Percentiles rank a stretch among this genome's conserved stretches.
Evolutionary conservation across 2,797 vertebrate genomes (phyloP).

Genomic region (Crocidura indochinensis): DNA sequence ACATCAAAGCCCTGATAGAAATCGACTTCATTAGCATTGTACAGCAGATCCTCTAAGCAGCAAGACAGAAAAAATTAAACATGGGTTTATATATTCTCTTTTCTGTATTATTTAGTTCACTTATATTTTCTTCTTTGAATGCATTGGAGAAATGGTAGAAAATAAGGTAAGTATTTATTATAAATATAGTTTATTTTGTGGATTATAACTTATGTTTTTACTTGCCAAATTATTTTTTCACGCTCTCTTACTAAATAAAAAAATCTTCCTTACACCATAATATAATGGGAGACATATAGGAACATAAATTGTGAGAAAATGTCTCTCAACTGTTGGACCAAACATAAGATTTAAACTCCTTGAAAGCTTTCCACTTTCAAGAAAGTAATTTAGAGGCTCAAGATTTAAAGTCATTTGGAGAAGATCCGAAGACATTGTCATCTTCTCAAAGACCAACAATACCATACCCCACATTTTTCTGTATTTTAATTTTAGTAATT

Average conservation of each 20-base stretch:
- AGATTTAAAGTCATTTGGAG: neutral
- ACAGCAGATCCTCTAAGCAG: neutral
- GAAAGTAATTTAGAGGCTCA: neutral
- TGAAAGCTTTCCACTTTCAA: neutral
- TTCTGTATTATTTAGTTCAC: neutral
- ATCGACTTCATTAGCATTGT: neutral
- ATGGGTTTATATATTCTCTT: slow-evolving; percentile 18
- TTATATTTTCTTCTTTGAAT: slow-evolving; percentile 45
- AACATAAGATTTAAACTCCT: neutral
- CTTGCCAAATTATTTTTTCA: neutral
- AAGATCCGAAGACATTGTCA: neutral
- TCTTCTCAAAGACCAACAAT: neutral
- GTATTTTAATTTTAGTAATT: slow-evolving; percentile 35
- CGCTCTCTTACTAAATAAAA: neutral
- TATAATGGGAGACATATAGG: neutral
- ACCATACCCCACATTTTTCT: slow-evolving; percentile 9
- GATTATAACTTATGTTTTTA: neutral
- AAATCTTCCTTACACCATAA: slow-evolving; percentile 33
- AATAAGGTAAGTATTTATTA: neutral
- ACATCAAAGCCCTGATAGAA: slow-evolving; percentile 19
- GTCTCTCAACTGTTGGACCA: neutral
- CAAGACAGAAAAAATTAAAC: neutral
- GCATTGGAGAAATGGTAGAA: slow-evolving; percentile 16
- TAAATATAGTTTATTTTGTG: slow-evolving; percentile 48
- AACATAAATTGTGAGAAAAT: neutral